Base-by-base conservation (phyloP, 2,888 invertebrate genomes). In the Deilephila elpenor region DNA sequence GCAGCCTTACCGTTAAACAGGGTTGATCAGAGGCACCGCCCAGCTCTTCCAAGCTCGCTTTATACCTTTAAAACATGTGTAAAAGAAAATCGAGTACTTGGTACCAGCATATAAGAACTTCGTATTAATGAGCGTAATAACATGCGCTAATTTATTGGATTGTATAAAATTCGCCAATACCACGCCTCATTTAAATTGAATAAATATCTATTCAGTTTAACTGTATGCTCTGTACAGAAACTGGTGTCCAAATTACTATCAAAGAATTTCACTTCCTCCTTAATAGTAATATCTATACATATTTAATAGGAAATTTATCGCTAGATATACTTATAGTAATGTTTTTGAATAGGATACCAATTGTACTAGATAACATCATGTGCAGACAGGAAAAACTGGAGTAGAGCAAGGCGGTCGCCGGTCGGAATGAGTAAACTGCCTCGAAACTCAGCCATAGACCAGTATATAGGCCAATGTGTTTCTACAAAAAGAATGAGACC, bases 1-100 rank as follows among this genome's bases (percentile, higher is more conserved):
- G 82, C 79, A 80, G 79, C 76, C 61, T 73, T 80, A 84, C 90
- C 88, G 90, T 89, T 89, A 88, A 74, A 37, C 73, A 87, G 85
- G 86, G 86, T 84, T 82, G 77, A 77, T 77, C 76, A 75, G 32
- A 59, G 70, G 72, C 71, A 37, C 51, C 60, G 72, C 62, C 37
- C 34, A 19, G 62, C 34, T 37, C 62, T 62, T 11, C 62, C 3
- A 17, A 70, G 70, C 61, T 51, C 20, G 34, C 32, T 37, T 72
- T 34, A 64, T 64, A 19, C 8, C 20, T 37, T 56, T 2, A 14
- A 44, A 44, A 44, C 44, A 59, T 72, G 64, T 29, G 20, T 5
- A 56, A 25, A 59, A 67, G 64, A 53, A 71, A 75, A 75, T 32
- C 29, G 19, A 37, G 37, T 37, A 37, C n/a, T n/a, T 19, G 19